Evolutionary conservation across 2,797 vertebrate genomes (phyloP).

Genomic region (Emys orbicularis): DNA sequence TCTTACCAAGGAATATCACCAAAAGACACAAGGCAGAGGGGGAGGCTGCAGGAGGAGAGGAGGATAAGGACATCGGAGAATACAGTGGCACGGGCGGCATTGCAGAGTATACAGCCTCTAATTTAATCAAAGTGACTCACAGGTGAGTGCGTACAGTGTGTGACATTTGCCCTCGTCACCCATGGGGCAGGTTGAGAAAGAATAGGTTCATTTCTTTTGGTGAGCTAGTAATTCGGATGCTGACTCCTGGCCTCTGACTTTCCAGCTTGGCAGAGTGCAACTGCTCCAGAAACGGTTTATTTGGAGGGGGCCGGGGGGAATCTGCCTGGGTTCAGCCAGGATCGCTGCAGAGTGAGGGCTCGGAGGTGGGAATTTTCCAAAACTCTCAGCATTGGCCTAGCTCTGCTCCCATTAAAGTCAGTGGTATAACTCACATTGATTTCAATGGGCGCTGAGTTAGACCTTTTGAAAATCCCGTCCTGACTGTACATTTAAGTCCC

Average conservation of each 20-base stretch:
- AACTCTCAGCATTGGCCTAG: background rate
- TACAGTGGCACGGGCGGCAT: conserved; percentile 90
- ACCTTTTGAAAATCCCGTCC: background rate
- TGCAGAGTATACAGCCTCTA: conserved; percentile 78
- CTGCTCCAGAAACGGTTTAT: background rate
- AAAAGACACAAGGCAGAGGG: conserved; percentile 71
- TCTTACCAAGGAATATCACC: conserved; percentile 83
- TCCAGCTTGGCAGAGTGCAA: background rate
- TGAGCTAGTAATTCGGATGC: background rate
- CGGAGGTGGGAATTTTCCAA: background rate
- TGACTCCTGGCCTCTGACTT: background rate
- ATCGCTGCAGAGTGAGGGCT: background rate
- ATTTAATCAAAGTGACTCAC: conserved; percentile 93
- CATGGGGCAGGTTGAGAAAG: background rate
- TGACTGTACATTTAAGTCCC: background rate
- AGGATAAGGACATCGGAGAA: conserved; percentile 69
- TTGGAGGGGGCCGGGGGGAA: background rate
- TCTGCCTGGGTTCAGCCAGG: background rate
- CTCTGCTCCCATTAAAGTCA: background rate
- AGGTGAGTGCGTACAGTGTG: conserved; percentile 77
- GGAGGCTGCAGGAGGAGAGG: conserved; percentile 75
- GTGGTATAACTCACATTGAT: background rate
- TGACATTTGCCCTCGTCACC: background rate
- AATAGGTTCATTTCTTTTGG: background rate
- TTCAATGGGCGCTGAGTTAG: background rate